Evolutionary conservation across 30 jellyfish, hydroid and myxozoan species (phyloP), one percentile per base, ranked within the genome.

Genomic region (Aurelia sp.): DNA sequence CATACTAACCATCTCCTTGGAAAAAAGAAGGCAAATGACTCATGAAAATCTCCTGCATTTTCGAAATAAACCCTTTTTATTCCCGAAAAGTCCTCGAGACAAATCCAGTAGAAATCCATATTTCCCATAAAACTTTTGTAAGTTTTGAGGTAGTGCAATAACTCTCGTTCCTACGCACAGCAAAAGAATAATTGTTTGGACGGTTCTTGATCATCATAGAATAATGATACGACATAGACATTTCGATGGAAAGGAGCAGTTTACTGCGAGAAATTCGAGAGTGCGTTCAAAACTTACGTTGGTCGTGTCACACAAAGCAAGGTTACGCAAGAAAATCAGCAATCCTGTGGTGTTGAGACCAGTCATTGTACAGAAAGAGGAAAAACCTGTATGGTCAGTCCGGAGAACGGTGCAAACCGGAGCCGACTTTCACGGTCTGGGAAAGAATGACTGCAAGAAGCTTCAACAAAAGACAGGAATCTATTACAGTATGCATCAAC

Each of bases 401-500:
- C 85, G 55, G 8, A 62, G 51, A 8, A 50, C 47, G 18, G 58
- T 74, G 13, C 48, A 74, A 22, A 44, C 35, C 18, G 85, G 85
- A 48, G 44, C 27, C 8, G 35, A 51, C 31, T 74, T 74, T 22
- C 85, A 74, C 4, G 85, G 85, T 1, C 58, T 74, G 7, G 33
- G 60, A 4, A 53, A 51, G 20, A 27, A 8, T 24, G 69, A 74
- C 1, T 13, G 73, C 31, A 74, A 24, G 30, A 52, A 53, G 72
- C 72, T 74, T 15, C 85, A 74, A n/a, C 52, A 44, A 19, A 74
- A 74, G 73, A 7, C 74, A 3, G 85, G 85, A 22, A n/a, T 71
- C 58, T 59, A 21, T 19, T 74, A 62, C 73, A 74, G 62, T 53
- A 38, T 74, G 44, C 85, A 74, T 16, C 85, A 74, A 51, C 61